Conservation (phyloP, 2,113 vertebrate genomes). For the Diphyllodes magnificus region DNA sequence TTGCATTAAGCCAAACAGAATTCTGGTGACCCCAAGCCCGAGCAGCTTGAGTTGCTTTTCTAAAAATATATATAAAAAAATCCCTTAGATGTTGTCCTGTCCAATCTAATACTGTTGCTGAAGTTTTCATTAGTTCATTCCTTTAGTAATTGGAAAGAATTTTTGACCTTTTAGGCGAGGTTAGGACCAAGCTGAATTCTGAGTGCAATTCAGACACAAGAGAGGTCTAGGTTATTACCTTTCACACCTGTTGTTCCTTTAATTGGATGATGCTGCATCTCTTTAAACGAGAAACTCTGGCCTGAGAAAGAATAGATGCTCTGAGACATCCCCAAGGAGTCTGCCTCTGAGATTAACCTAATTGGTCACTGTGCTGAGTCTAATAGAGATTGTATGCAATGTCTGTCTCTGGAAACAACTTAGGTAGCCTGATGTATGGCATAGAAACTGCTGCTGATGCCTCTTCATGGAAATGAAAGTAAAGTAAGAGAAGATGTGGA, state of each 20-base stretch:
- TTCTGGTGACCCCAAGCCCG: background rate
- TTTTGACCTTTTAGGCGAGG: constrained; percentile 20
- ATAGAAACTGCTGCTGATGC: background rate
- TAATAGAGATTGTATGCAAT: background rate
- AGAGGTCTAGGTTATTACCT: constrained; percentile 43
- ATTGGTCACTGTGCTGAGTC: constrained; percentile 54
- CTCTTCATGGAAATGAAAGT: background rate
- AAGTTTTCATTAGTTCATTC: constrained; percentile 21
- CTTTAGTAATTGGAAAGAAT: constrained; percentile 38
- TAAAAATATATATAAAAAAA: background rate
- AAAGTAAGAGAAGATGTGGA: background rate
- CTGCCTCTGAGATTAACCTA: constrained; percentile 63
- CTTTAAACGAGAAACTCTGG: constrained; percentile 38
- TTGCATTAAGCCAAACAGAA: background rate
- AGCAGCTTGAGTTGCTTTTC: background rate
- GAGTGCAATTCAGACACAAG: background rate
- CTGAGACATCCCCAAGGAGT: constrained; percentile 10
- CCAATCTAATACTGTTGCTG: background rate
- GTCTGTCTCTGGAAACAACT: background rate
- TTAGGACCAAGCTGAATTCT: constrained; percentile 43
- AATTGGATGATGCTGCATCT: constrained; percentile 39
- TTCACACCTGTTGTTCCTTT: constrained; percentile 32
- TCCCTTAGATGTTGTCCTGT: background rate
- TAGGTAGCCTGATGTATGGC: background rate
- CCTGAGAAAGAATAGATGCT: constrained; percentile 9